Base-by-base conservation (phyloP, 35 echinoderm and acorn worm species). In the Ptychodera flava region DNA sequence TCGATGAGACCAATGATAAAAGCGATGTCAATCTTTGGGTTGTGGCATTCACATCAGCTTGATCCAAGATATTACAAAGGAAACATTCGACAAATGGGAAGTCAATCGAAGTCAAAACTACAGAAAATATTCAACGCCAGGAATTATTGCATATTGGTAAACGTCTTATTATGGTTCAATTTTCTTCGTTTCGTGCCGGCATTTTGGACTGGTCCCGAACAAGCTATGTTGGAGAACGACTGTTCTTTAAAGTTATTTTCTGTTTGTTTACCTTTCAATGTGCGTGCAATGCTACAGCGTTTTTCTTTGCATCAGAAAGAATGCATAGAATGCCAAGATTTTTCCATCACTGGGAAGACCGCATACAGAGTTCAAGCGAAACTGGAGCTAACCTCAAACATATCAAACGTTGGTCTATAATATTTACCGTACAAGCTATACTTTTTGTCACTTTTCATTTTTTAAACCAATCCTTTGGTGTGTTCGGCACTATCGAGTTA, bases 241-340 rank as follows among this genome's bases (percentile, higher is more conserved):
- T 95, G 0, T 92, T 89, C 84, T 87, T 92, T 45, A 95, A 95
- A 78, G 82, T 95, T 1, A 95, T 95, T 22, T 95, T 89, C 76
- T 14, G 38, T 0, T 34, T 78, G 28, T 92, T 95, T 53, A 34
- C 87, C 75, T 37, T 95, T 28, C 93, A 95, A 81, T 89, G 90
- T 82, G 86, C 93, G 83, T 90, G 92, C 76, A 95, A 95, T 80
- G 78, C 82, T 35, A 86, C 78, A 6, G 87, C 86, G 0, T 86
- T 92, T 31, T 92, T 89, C 81, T 86, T 78, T 34, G 86, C 83
- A 14, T 78, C 86, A 16, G 80, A 86, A 1, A 80, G 79, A 32
- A 83, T 77, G 81, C 35, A 82, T 0, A 92, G 34, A 29, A 35
- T 95, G 6, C 36, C 86, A 29, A 64, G 78, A 6, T 89, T 89